These are phyloP conservation scores for Seriola dumerili DNA, from an alignment of 2,113 vertebrate genomes.

Conservation along the genomic window DNA sequence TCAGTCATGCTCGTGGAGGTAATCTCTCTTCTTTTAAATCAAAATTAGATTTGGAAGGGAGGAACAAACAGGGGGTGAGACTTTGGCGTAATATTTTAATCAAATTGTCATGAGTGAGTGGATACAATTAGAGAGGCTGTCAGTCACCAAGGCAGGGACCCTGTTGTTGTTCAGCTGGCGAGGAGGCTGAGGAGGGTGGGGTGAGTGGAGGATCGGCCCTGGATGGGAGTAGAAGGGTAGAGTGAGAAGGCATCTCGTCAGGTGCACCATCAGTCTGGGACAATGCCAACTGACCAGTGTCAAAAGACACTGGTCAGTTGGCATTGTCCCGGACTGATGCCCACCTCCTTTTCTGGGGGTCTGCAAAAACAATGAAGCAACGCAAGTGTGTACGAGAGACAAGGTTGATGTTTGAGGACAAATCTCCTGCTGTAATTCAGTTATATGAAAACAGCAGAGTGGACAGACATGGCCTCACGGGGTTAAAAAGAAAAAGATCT, in stretches of 20 bases:
- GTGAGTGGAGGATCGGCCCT: not conserved
- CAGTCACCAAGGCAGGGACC: conserved; percentile 92
- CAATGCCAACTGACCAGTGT: conserved; percentile 85
- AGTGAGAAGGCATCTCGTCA: conserved; percentile 24
- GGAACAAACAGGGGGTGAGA: conserved; percentile 99
- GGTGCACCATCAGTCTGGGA: conserved; percentile 79
- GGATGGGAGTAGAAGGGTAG: not conserved
- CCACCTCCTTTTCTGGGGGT: not conserved
- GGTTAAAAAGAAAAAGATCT: not conserved
- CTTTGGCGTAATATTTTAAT: conserved; percentile 99
- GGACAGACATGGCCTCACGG: not conserved
- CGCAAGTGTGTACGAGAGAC: not conserved
- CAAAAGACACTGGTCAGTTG: too few species aligned
- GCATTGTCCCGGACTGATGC: too few species aligned
- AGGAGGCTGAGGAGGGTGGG: conserved; percentile 72
- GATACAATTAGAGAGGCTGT: conserved; percentile 99
- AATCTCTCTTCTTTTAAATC: conserved; percentile 98
- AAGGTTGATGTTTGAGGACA: not conserved
- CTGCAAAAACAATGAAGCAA: not conserved
- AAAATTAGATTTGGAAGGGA: conserved; percentile 99
- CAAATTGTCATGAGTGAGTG: conserved; percentile 99
- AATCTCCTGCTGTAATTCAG: not conserved
- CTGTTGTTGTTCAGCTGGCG: conserved; percentile 90
- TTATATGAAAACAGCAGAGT: not conserved
- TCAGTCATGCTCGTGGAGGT: conserved; percentile 97